phyloP scores from a whole-genome alignment of 2,888 invertebrate genomes.

The Platycnemis pennipes region DNA sequence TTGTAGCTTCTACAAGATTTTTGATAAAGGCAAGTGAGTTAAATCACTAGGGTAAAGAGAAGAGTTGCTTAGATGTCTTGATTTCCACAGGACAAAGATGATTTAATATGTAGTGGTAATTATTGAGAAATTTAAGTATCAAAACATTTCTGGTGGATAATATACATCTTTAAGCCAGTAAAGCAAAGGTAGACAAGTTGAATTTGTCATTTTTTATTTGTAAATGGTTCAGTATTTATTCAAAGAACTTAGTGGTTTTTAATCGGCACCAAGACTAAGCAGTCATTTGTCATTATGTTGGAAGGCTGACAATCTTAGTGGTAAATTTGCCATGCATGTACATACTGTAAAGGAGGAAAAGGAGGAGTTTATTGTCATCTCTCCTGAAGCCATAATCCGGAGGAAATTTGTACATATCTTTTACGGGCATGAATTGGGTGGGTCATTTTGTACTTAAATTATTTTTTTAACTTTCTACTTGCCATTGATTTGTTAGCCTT shows the following conservation, averaged over 20 bases:
- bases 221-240: background rate
- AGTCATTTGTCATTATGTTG: background rate
- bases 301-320: background rate
- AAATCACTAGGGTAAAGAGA: background rate
- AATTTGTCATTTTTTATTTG: background rate
- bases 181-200: background rate
- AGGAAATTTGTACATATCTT: constrained; percentile 1
- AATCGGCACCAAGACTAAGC: background rate
- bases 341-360: background rate
- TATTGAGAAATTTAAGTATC: background rate
- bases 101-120: background rate
- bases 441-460: constrained; percentile 42
- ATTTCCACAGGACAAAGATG: background rate
- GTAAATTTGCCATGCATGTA: background rate
- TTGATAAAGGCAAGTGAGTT: background rate
- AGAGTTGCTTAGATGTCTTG: background rate
- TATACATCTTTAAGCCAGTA: background rate
- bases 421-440: constrained; percentile 29
- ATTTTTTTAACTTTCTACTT: constrained; percentile 38
- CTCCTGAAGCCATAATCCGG: background rate
- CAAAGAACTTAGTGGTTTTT: background rate
- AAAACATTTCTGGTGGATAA: background rate
- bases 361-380: background rate
- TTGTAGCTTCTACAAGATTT: background rate
- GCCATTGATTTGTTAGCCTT: constrained; percentile 34